Base-by-base conservation (phyloP, 2,888 invertebrate genomes). In the Lobophora halterata region DNA sequence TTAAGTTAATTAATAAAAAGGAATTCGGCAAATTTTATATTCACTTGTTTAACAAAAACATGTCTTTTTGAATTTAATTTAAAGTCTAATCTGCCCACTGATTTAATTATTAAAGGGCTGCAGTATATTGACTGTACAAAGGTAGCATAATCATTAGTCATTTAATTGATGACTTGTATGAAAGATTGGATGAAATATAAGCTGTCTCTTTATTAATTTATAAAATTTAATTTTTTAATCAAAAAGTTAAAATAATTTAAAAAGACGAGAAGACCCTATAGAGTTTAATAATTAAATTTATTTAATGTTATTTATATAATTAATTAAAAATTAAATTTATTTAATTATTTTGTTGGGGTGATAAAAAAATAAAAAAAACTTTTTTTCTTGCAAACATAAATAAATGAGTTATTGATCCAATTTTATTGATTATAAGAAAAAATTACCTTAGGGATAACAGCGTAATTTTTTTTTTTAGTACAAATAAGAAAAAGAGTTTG, bases 391-490 rank as follows among this genome's bases (percentile, higher is more conserved):
- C n/a, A 56, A 29, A 54, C 74, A 77, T 65, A 41, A 38, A 74
- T 78, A 66, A 65, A 55, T 89, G 88, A 79, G 5, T 82, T 52
- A 50, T 61, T 89, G 89, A 90, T 90, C 90, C 88, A 85, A 58
- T 79, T 68, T 62, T 89, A 81, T 65, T 81, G 89, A 90, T 90
- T 90, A 90, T 52, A 89, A 90, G 90, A 89, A 80, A 80, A 91
- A 93, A 90, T 92, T 93, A 93, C 92, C 91, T 91, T 91, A 92
- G 92, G 92, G 92, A 93, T 93, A 93, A 93, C 93, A 93, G 93
- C 91, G 90, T 93, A 89, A 93, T 93, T 89, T 90, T 90, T 90
- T 91, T 91, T 81, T 80, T 91, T 89, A 93, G 93, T 88, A 89
- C 92, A 71, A 78, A 93, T 93, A 89, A 83, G 88, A 90, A 91